Evolutionary conservation across 2,113 vertebrate species (phyloP), one percentile per base, ranked within the genome.

Genomic region (Rana temporaria): DNA sequence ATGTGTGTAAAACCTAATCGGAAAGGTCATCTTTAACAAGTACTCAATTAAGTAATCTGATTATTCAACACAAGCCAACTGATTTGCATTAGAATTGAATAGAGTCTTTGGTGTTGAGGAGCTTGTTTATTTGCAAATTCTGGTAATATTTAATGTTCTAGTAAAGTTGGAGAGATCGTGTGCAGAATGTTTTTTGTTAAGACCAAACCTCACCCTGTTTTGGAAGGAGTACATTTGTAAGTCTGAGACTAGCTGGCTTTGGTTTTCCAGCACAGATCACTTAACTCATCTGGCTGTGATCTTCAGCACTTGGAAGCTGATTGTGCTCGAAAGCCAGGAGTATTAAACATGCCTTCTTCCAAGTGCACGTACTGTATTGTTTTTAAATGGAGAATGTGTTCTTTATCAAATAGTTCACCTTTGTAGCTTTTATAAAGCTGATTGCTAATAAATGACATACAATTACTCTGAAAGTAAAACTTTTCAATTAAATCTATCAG

Each of bases 281-380:
- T 74, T 74, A 74, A 74, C 81, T 82, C 62, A 65, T 76, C 71
- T 83, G 81, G 71, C 81, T 83, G 81, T 83, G 71, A 76, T 75
- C 62, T 59, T 16, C 63, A 68, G 72, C 72, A 75, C 22, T 83
- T 83, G 81, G 81, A 83, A 76, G 32, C 9, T 2, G 30, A 24
- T 48, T 59, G 18, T 30, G 16, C 53, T 34, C 26, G 14, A 32
- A 65, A 24, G 72, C 81, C 81, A 76, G 72, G 53, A 76, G 63
- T 60, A 67, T 76, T 57, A 68, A 59, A 81, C 53, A 53, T 64
- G 73, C 64, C 30, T 59, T 83, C 19, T 75, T 83, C 81, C 81
- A 83, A 75, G 32, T 59, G 63, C 64, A 75, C 67, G 55, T 34
- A 48, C 62, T 34, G 59, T 82, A 72, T 74, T 32, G 76, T 74